Evolutionary conservation across 2,888 invertebrate genomes (phyloP).

Genomic region (Lutraria lutraria): DNA sequence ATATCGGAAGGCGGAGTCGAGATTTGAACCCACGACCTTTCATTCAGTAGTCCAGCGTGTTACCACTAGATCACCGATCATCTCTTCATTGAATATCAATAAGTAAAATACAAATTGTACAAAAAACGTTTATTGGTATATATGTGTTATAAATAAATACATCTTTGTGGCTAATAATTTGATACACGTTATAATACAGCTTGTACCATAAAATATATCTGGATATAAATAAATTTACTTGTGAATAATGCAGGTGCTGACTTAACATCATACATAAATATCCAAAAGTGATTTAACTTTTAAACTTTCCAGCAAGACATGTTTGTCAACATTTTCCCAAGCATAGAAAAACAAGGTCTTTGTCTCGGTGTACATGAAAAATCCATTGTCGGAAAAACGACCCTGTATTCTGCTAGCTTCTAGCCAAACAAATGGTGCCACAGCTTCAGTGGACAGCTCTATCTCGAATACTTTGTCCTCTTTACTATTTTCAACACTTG

Average conservation of each 20-base stretch:
- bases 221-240: background rate
- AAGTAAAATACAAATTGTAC: too few relatives aligned
- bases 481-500: background rate
- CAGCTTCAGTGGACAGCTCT: slow-evolving; percentile 73
- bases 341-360: slow-evolving; percentile 75
- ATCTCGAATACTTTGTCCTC: slow-evolving; percentile 68
- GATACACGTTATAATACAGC: background rate
- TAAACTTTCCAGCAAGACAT: slow-evolving; percentile 59
- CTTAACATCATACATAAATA: slow-evolving; percentile 62
- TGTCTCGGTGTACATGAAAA: slow-evolving; percentile 87
- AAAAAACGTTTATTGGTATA: too few relatives aligned
- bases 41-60: too few relatives aligned
- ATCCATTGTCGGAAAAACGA: slow-evolving; percentile 92
- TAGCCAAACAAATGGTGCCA: slow-evolving; percentile 86
- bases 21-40: too few relatives aligned
- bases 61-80: too few relatives aligned
- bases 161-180: too few relatives aligned
- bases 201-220: background rate
- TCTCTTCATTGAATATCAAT: too few relatives aligned
- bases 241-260: background rate
- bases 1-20: too few relatives aligned
- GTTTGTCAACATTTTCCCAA: slow-evolving; percentile 62
- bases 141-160: too few relatives aligned
- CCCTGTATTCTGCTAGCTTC: slow-evolving; percentile 88
- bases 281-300: slow-evolving; percentile 75